Conservation (phyloP, 2,888 invertebrate species). For the Toxonevra muliebris region DNA sequence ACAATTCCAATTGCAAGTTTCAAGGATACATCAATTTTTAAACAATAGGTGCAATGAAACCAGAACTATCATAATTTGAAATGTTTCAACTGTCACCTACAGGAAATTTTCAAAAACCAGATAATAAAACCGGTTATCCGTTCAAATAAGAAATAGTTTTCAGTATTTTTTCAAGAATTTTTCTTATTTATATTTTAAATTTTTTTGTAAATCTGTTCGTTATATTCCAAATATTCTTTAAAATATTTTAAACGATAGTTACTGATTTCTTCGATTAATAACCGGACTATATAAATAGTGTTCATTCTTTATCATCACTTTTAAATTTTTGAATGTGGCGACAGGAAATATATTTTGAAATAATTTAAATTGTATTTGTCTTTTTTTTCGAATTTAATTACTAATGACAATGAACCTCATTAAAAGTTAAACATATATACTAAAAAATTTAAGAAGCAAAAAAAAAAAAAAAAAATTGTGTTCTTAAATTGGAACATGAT, state of each 20-base stretch:
- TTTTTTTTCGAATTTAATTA: conserved; percentile 13
- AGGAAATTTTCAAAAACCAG: neutral
- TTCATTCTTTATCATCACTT: neutral
- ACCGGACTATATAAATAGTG: neutral
- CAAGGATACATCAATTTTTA: no score
- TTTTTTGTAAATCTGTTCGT: no score
- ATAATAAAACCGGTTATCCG: neutral
- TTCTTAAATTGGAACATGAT: neutral
- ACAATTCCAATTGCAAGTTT: no score
- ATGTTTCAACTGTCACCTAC: neutral
- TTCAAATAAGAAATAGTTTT: neutral
- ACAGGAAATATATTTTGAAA: conserved; percentile 39
- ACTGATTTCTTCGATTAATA: no score
- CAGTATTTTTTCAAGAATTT: neutral
- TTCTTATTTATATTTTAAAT: no score
- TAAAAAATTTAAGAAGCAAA: conserved; percentile 8
- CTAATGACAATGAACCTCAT: conserved; percentile 22
- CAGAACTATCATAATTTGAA: no score
- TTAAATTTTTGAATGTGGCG: conserved; percentile 15
- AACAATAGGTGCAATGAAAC: no score
- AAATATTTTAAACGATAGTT: no score
- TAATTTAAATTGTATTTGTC: conserved; percentile 15
- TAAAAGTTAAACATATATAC: conserved; percentile 17
- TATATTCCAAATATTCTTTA: no score
- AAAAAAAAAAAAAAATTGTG: neutral